Conservation (phyloP, 1,140 invertebrate genomes). For the Zaprionus kolodkinae region DNA sequence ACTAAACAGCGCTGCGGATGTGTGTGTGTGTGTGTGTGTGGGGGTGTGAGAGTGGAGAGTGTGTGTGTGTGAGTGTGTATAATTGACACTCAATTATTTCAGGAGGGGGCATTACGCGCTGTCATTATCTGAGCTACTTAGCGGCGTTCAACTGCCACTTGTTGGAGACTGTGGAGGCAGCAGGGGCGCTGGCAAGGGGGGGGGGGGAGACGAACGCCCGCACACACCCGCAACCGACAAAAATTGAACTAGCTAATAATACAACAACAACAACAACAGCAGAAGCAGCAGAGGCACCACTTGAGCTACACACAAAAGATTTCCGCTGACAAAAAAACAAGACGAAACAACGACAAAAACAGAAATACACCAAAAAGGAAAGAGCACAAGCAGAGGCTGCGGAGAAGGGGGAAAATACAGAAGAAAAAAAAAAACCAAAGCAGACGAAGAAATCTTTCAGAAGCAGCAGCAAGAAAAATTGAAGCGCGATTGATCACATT, state of each 20-base stretch:
- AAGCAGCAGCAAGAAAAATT: conserved; percentile 67
- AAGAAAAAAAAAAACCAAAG: conserved; percentile 2
- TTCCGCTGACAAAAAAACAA: conserved; percentile 71
- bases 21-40: conserved; percentile 1
- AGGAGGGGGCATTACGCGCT: conserved; percentile 58
- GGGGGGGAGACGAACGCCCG: conserved; percentile 37
- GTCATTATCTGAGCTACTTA: conserved; percentile 79
- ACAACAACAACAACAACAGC: conserved; percentile 57
- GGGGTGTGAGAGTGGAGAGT: conserved; percentile 1
- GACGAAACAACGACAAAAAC: conserved; percentile 45
- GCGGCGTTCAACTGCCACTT: conserved; percentile 78
- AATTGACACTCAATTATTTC: conserved; percentile 79
- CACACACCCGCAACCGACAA: conserved; percentile 53
- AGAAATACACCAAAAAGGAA: conserved; percentile 30
- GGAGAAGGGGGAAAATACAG: conserved; percentile 24
- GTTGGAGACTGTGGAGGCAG: conserved; percentile 42
- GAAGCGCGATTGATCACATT: conserved; percentile 80
- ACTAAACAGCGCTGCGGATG: conserved; percentile 17
- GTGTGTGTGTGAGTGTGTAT: conserved; percentile 49
- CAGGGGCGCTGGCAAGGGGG: not conserved
- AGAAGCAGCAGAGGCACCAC: conserved; percentile 41
- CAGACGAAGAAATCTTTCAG: conserved; percentile 44
- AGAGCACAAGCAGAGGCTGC: conserved; percentile 13
- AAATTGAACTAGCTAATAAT: conserved; percentile 78
- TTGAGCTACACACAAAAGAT: conserved; percentile 74